phyloP scores from a whole-genome alignment of 2,113 vertebrate species.

The Dasyurus viverrinus region DNA sequence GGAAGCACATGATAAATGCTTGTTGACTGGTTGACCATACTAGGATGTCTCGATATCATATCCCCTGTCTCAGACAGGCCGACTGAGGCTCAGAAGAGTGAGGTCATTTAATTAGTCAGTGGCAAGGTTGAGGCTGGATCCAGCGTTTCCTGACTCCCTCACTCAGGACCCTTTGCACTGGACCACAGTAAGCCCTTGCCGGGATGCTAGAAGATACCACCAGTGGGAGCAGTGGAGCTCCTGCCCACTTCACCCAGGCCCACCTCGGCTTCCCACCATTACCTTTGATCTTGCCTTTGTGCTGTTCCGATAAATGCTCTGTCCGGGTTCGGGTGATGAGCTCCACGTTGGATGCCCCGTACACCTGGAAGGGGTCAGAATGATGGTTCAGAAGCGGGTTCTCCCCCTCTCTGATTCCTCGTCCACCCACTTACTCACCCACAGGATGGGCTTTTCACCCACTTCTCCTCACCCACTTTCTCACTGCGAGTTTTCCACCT shows the following conservation, averaged over 20 bases:
- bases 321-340: conserved; percentile 97
- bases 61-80: conserved; percentile 4
- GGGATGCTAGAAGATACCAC: not conserved
- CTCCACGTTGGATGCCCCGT: conserved; percentile 97
- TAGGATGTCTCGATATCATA: not conserved
- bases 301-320: conserved; percentile 96
- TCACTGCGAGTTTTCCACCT: not conserved
- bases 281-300: conserved; percentile 98
- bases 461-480: not conserved
- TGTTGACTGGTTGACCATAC: not conserved
- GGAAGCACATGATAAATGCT: not conserved
- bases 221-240: not conserved
- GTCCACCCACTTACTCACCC: not conserved
- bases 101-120: not conserved
- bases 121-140: not conserved
- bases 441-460: not conserved
- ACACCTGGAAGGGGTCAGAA: conserved; percentile 86
- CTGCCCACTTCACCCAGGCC: not conserved
- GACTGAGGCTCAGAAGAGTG: not conserved
- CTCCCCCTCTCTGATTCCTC: not conserved
- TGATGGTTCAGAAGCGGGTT: not conserved
- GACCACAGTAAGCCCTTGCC: conserved; percentile 11
- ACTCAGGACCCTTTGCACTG: not conserved
- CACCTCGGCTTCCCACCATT: not conserved
- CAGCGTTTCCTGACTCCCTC: not conserved